Percentiles rank a stretch among this genome's conserved stretches.
These are phyloP conservation scores for Octopus sinensis DNA, from an alignment of 1,140 invertebrate species.

Conservation along the genomic window DNA sequence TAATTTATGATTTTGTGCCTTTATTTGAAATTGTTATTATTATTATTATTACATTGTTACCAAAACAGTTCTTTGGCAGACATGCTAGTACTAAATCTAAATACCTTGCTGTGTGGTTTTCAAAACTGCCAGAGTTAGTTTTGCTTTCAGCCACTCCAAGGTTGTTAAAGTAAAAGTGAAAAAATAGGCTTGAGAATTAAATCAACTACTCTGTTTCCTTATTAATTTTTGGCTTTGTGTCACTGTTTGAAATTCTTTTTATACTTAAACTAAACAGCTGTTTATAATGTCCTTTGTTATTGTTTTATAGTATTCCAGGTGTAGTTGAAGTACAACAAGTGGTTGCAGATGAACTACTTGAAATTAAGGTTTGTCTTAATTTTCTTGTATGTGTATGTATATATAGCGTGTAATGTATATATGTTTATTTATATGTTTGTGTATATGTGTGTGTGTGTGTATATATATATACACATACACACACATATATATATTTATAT, in stretches of 20 bases:
- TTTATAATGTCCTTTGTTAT: neutral
- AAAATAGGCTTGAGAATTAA: neutral
- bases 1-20: no score
- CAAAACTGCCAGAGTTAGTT: neutral
- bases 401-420: no score
- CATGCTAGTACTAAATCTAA: no score
- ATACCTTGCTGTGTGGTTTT: no score
- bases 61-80: no score
- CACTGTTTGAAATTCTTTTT: neutral
- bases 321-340: conserved; percentile 46
- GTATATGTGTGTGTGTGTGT: no score
- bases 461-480: no score
- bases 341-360: conserved; percentile 58
- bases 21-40: no score
- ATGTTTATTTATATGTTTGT: no score
- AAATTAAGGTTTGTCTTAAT: conserved; percentile 43
- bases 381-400: neutral
- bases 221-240: neutral
- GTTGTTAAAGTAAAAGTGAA: neutral
- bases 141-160: neutral
- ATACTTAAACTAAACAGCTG: neutral
- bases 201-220: neutral
- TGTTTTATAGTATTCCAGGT: conserved; percentile 36
- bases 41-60: no score
- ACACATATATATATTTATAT: no score